These are phyloP conservation scores for Drosophila acutilabella DNA, from an alignment of 2,888 invertebrate species.

Conservation along the genomic window DNA sequence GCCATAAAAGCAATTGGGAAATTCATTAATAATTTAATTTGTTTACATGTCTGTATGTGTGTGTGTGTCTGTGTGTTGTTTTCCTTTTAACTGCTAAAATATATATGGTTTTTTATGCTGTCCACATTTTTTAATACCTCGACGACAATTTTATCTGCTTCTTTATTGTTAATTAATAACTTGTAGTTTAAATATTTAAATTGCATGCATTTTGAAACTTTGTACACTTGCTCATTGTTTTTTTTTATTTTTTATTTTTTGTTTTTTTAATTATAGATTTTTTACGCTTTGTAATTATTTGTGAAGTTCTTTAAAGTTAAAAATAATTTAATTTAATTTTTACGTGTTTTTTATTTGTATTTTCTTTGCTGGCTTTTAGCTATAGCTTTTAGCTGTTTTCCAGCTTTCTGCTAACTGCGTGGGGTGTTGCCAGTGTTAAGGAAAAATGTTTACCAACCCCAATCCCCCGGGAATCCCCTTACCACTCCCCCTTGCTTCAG, in stretches of 20 bases:
- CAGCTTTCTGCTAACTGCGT: neutral
- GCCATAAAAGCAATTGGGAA: slow-evolving; percentile 38
- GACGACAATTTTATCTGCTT: slow-evolving; percentile 22
- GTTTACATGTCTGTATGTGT: slow-evolving; percentile 16
- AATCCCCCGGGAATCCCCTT: neutral
- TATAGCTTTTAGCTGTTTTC: slow-evolving; percentile 1
- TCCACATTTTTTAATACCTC: slow-evolving; percentile 52
- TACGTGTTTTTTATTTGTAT: slow-evolving; percentile 30
- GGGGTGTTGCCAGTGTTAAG: slow-evolving; percentile 42
- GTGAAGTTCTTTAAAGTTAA: slow-evolving; percentile 51
- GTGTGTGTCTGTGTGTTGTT: slow-evolving; percentile 18
- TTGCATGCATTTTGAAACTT: slow-evolving; percentile 81
- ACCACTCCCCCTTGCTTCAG: slow-evolving; percentile 21
- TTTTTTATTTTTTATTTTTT: slow-evolving; percentile 24
- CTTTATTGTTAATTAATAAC: slow-evolving; percentile 72
- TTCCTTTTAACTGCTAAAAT: slow-evolving; percentile 52
- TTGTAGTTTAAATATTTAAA: slow-evolving; percentile 77
- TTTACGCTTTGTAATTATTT: slow-evolving; percentile 24
- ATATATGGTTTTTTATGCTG: slow-evolving; percentile 28
- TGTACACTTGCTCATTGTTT: slow-evolving; percentile 72
- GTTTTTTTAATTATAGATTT: slow-evolving; percentile 9
- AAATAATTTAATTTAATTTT: slow-evolving; percentile 58
- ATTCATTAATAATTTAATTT: slow-evolving; percentile 34
- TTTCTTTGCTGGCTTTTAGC: slow-evolving; percentile 25
- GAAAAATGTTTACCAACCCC: slow-evolving; percentile 42